Evolutionary conservation across 2,113 vertebrate genomes (phyloP).

Genomic region (Embiotoca jacksoni): DNA sequence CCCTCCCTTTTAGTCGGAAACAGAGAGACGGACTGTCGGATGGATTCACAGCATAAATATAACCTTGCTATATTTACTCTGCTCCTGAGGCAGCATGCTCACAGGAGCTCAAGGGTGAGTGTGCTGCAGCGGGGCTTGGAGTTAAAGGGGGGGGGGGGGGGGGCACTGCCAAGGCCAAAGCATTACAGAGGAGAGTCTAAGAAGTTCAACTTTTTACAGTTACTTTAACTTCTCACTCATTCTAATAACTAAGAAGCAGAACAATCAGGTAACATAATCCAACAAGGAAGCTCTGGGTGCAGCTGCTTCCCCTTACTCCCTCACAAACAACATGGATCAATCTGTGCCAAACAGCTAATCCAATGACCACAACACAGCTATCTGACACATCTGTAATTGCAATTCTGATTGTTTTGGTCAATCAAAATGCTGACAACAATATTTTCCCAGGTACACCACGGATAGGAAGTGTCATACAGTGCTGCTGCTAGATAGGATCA

Average conservation of each 20-base stretch:
- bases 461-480: not conserved
- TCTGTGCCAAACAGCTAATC: conserved; percentile 41
- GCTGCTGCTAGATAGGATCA: not conserved
- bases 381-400: not conserved
- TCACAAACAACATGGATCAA: conserved; percentile 22
- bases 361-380: conserved; percentile 8
- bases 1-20: conserved; percentile 60
- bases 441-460: not conserved
- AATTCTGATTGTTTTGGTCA: not conserved
- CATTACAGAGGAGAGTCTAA: conserved; percentile 10
- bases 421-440: not conserved
- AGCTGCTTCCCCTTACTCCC: not conserved
- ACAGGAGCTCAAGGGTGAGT: conserved; percentile 55
- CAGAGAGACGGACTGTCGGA: conserved; percentile 69
- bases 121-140: conserved; percentile 17
- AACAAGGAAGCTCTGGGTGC: not conserved
- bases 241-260: not conserved
- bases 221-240: not conserved
- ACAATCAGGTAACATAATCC: not conserved
- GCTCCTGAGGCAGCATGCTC: conserved; percentile 60
- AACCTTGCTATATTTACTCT: conserved; percentile 78
- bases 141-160: conserved; percentile 6
- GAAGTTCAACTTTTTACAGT: not conserved
- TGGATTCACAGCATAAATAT: conserved; percentile 77
- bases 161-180: conserved; percentile 21